Percentiles rank a stretch among this genome's conserved stretches.
These are phyloP conservation scores for Pterocles orientalis DNA, from an alignment of 2,113 vertebrate genomes.

Conservation along the genomic window DNA sequence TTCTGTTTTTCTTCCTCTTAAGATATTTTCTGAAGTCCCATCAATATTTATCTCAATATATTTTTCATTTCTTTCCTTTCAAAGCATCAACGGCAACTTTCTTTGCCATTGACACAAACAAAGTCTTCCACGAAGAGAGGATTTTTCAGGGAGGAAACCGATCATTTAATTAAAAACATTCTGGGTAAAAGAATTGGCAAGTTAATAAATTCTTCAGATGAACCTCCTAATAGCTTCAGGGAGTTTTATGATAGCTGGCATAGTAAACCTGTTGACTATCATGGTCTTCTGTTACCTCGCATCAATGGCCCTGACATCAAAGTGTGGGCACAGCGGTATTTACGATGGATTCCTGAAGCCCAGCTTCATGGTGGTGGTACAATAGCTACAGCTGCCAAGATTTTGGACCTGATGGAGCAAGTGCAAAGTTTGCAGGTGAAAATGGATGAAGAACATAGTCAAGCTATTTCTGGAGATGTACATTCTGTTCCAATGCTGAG, in stretches of 20 bases:
- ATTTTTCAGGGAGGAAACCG: constrained; percentile 90
- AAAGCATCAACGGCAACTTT: constrained; percentile 89
- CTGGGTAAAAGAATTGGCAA: constrained; percentile 87
- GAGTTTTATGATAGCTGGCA: constrained; percentile 88
- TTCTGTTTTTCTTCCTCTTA: neutral
- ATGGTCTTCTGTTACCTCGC: constrained; percentile 82
- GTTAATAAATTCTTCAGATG: constrained; percentile 83
- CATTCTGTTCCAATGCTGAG: constrained; percentile 39
- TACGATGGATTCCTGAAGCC: constrained; percentile 89
- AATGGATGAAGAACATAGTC: constrained; percentile 62
- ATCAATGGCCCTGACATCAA: constrained; percentile 82
- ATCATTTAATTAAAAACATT: constrained; percentile 88
- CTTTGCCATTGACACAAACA: constrained; percentile 81
- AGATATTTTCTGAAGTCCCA: neutral
- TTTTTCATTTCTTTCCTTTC: neutral
- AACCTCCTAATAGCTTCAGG: constrained; percentile 67
- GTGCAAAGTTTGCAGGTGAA: constrained; percentile 79
- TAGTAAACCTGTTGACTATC: constrained; percentile 80
- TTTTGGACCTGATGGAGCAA: constrained; percentile 81
- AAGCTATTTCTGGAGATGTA: neutral
- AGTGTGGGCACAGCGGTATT: constrained; percentile 87
- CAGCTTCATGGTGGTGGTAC: constrained; percentile 83
- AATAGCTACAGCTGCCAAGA: constrained; percentile 75
- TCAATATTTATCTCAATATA: neutral
- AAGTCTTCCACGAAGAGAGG: constrained; percentile 84